Conservation (phyloP, 2,113 vertebrate genomes). For the Heterotilapia buettikoferi region DNA sequence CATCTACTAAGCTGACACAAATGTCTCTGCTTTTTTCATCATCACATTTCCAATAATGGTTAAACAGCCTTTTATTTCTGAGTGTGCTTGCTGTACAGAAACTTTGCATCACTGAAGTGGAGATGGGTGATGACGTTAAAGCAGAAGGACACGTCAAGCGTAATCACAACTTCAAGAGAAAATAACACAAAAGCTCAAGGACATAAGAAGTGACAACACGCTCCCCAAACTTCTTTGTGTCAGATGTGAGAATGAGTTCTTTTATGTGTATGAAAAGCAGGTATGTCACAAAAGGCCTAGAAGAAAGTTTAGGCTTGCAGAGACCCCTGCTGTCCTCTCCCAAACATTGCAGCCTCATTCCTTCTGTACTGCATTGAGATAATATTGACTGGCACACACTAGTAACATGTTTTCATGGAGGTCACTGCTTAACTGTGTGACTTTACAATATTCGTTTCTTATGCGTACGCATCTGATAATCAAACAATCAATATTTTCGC, state of each 20-base stretch:
- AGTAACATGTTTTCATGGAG: background rate
- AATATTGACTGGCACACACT: background rate
- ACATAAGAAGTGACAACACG: background rate
- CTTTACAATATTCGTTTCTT: background rate
- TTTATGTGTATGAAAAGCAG: background rate
- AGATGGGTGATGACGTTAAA: background rate
- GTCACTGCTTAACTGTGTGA: background rate
- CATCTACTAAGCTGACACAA: background rate
- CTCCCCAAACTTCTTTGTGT: background rate
- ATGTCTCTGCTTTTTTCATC: background rate
- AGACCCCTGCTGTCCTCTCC: slow-evolving; percentile 18
- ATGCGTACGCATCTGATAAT: background rate
- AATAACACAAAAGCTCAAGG: slow-evolving; percentile 26
- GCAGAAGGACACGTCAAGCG: background rate
- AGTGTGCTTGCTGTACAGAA: background rate
- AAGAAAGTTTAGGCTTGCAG: background rate
- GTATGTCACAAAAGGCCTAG: background rate
- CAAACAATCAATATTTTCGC: background rate
- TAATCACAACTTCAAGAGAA: background rate
- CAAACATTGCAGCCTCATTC: background rate
- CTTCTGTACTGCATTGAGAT: background rate
- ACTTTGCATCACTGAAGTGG: background rate
- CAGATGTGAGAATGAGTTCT: background rate
- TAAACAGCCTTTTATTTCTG: background rate
- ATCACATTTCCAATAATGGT: background rate